Evolutionary conservation across 2,888 invertebrate species (phyloP), one percentile per base, ranked within the genome.

Genomic region (Pterostichus niger): DNA sequence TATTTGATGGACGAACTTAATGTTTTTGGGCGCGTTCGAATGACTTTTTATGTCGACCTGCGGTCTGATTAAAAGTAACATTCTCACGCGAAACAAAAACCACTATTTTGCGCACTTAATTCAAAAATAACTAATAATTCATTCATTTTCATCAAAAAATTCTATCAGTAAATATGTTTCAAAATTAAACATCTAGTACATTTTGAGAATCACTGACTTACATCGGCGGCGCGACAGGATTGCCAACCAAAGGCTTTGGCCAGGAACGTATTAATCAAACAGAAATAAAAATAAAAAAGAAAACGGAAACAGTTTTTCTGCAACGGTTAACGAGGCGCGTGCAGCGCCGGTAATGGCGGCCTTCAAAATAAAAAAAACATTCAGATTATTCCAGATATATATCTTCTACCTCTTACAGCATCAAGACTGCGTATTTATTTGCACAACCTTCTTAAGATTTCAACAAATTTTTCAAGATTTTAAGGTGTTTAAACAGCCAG

Each of bases 241-340:
- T 76, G 76, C 54, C 76, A 54, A 54, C 33, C 54, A 52, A 76
- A 76, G 54, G 76, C 76, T 76, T 56, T 35, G 56, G 76, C 40
- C 35, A 15, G 76, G 49, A 76, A 31, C 76, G 76, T 76, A 76
- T 76, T 76, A 76, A 76, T 76, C 76, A 76, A 76, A 76, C 76
- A 76, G 54, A 76, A 76, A 76, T 76, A 54, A 76, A 76, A 54
- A 76, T 54, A 76, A 76, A 76, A n/a, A 76, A 40, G 35, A 35
- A 54, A 76, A 76, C 76, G 54, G 52, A 71, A 71, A 71, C 52
- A 54, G 52, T 76, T 76, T 76, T 76, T 54, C 76, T 76, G 56
- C 56, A 76, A 13, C 40, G 31, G 54, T 40, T 75, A 76, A 76
- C 76, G 76, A 76, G 76, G 56, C 76, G 35, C 52, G 54, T 76